These are phyloP conservation scores for Lysiphlebus fabarum DNA, from an alignment of 1,140 invertebrate genomes.

Conservation along the genomic window DNA sequence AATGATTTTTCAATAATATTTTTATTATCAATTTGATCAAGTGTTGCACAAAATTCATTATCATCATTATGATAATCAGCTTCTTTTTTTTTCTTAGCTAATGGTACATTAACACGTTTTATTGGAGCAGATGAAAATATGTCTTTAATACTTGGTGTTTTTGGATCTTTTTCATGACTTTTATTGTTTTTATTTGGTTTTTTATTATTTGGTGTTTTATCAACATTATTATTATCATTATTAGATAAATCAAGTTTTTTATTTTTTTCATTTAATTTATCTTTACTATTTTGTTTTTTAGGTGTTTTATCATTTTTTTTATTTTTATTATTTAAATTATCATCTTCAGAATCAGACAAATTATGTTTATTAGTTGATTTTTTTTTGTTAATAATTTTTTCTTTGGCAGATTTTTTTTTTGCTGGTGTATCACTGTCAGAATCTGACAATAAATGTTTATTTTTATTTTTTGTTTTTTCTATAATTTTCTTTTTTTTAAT, in stretches of 20 bases:
- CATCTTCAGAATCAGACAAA: no score
- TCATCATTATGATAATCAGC: slow-evolving; percentile 63
- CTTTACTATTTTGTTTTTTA: neutral
- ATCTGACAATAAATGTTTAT: slow-evolving; percentile 36
- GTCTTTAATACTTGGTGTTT: slow-evolving; percentile 35
- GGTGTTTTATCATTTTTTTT: slow-evolving; percentile 10
- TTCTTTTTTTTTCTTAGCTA: slow-evolving; percentile 48
- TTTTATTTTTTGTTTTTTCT: slow-evolving; percentile 32
- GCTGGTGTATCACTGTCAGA: slow-evolving; percentile 43
- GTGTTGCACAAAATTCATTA: slow-evolving; percentile 30
- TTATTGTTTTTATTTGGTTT: slow-evolving; percentile 15
- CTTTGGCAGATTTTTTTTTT: slow-evolving; percentile 21
- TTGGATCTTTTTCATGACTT: slow-evolving; percentile 6
- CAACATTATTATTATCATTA: no score
- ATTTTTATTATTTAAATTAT: slow-evolving; percentile 8
- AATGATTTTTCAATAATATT: slow-evolving; percentile 5
- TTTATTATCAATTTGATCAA: slow-evolving; percentile 16
- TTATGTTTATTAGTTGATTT: neutral
- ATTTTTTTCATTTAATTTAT: no score
- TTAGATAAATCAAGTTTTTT: no score
- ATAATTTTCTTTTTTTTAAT: slow-evolving; percentile 2
- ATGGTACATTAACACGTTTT: slow-evolving; percentile 37
- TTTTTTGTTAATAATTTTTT: slow-evolving; percentile 20
- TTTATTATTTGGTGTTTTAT: slow-evolving; percentile 24
- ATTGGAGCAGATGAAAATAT: slow-evolving; percentile 51